A percentile compares a stretch with the other conserved stretches of the same genome.
Conservation (phyloP, 2,797 vertebrate genomes). For the Jordanella pulchra region DNA sequence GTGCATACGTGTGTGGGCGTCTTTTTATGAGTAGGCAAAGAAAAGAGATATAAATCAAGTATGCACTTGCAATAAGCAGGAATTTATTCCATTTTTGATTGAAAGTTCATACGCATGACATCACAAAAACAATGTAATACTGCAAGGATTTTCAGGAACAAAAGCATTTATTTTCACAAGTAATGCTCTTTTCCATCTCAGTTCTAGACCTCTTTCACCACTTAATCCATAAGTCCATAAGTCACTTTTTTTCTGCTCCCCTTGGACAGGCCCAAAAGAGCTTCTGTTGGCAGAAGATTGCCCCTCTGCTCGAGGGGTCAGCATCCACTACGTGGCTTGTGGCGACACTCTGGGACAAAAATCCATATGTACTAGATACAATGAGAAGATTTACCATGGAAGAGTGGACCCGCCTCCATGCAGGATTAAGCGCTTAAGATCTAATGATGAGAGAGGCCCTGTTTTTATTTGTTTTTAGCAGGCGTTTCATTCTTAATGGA, state of each 20-base stretch:
- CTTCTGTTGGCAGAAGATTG: conserved; percentile 18
- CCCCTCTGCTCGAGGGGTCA: conserved; percentile 38
- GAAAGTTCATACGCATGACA: conserved; percentile 16
- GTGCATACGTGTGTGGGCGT: conserved; percentile 17
- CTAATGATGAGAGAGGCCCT: conserved; percentile 69
- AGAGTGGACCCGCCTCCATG: conserved; percentile 48
- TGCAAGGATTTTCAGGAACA: conserved; percentile 36
- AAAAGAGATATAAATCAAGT: conserved; percentile 43
- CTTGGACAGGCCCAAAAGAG: conserved; percentile 15
- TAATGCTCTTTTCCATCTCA: conserved; percentile 31
- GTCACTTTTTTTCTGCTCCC: conserved; percentile 17
- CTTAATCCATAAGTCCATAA: conserved; percentile 27
- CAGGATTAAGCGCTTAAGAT: conserved; percentile 76
- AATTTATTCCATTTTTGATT: conserved; percentile 45
- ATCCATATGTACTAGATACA: conserved; percentile 62
- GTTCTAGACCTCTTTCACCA: conserved; percentile 15
- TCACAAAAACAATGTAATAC: conserved; percentile 12
- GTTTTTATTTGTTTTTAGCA: conserved; percentile 75
- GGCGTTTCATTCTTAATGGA: conserved; percentile 67
- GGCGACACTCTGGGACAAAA: conserved; percentile 40
- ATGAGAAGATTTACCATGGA: conserved; percentile 55
- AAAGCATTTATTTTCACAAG: conserved; percentile 36
- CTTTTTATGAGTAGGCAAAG: conserved; percentile 51
- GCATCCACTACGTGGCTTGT: conserved; percentile 51
- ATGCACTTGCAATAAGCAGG: conserved; percentile 29